Conservation (phyloP, 2,888 invertebrate species). For the Eugnorisma glareosa region DNA sequence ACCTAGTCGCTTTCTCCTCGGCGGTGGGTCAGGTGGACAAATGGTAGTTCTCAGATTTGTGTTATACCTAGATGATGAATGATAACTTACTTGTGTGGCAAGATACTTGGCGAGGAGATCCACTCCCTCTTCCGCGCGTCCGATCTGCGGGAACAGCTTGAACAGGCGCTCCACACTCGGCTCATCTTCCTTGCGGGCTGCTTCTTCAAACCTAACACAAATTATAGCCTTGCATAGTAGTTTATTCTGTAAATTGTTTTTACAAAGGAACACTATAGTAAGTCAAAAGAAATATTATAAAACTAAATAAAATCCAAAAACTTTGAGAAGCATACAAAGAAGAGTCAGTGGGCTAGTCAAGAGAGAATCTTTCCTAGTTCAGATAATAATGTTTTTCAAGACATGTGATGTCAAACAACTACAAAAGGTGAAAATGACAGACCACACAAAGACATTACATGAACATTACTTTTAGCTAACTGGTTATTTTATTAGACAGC, state of each 20-base stretch:
- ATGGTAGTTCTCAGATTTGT: neutral
- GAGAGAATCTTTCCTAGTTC: neutral
- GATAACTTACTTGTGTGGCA: constrained; percentile 92
- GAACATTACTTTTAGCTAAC: neutral
- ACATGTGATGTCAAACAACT: neutral
- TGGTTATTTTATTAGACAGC: neutral
- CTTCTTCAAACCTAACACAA: constrained; percentile 95
- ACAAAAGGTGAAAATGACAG: neutral
- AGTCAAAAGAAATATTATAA: too few relatives aligned
- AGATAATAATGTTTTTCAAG: neutral
- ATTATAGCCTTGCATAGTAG: neutral
- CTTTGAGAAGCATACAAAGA: neutral
- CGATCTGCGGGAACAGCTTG: constrained; percentile 98
- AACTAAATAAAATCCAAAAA: neutral
- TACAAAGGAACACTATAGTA: neutral
- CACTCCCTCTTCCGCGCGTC: constrained; percentile 97
- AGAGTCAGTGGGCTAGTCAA: neutral
- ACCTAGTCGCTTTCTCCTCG: neutral
- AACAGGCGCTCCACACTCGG: constrained; percentile 98
- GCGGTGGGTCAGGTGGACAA: neutral
- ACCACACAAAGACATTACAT: neutral
- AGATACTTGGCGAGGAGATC: constrained; percentile 96
- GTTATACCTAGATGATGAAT: neutral
- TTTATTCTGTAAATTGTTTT: neutral
- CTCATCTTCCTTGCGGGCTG: constrained; percentile 96